Evolutionary conservation across 1,140 invertebrate species (phyloP), one percentile per base, ranked within the genome.

Genomic region (Diorhabda elongata): DNA sequence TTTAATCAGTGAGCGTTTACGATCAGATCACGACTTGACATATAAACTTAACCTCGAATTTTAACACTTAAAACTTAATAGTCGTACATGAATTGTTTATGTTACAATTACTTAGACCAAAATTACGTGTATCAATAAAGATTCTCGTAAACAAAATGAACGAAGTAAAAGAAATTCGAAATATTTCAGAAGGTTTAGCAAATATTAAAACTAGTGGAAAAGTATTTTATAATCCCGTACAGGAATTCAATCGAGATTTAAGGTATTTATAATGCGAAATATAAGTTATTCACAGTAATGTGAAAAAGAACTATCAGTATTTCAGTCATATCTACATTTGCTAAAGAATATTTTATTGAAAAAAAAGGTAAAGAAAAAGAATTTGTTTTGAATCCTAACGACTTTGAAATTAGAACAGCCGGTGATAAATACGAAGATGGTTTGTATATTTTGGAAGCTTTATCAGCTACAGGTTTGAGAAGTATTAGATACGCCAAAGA

Each of bases 141-240:
- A 26, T 26, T 26, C 26, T 26, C 1, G 26, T 26, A 26, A 26
- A 26, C 26, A 26, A 26, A 26, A 26, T 26, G 26, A 26, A 26
- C 26, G 26, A 26, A 26, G 26, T 26, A 26, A 26, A 26, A 26
- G 47, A 52, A 52, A 8, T 52, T 64, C 73, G 76, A 73, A 65
- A 71, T 67, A 82, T 90, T 44, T 83, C 74, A 67, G 94, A 96
- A 84, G 94, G 94, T 0, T 83, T 88, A 77, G 93, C 93, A 2
- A 86, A 87, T 76, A 88, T 95, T 69, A 81, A 90, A 9, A 87
- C 86, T 6, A 78, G 83, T 11, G 86, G 88, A 60, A 88, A 91
- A 79, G 95, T 98, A 0, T 99, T 99, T 82, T 98, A 98, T 78
- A 99, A 98, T 84, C 95, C 95, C 3, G 96, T 98, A 11, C 97